These are phyloP conservation scores for Phymastichus coffea DNA, from an alignment of 1,140 invertebrate genomes.

Conservation along the genomic window DNA sequence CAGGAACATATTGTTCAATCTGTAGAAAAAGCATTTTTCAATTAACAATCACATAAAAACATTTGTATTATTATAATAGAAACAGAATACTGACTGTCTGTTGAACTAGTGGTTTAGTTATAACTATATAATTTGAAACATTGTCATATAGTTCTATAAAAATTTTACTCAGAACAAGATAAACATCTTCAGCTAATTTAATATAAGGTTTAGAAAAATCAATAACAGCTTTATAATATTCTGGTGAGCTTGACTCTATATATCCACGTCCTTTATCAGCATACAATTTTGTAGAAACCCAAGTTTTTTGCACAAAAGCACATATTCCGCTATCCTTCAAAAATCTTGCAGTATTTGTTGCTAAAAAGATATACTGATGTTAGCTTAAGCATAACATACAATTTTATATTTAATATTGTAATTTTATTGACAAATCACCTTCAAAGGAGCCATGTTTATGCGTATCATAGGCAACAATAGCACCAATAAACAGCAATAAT, in stretches of 20 bases:
- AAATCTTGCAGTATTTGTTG: conserved; percentile 59
- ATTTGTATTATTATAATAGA: not conserved
- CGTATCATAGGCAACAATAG: conserved; percentile 46
- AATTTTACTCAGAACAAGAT: conserved; percentile 58
- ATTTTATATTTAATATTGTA: not conserved
- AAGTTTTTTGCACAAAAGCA: conserved; percentile 62
- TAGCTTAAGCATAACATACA: too few relatives aligned
- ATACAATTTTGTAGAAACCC: conserved; percentile 59
- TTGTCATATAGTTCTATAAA: conserved; percentile 57
- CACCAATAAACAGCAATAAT: conserved; percentile 44
- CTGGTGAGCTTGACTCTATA: conserved; percentile 66
- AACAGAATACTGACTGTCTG: not conserved
- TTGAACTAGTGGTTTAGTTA: conserved; percentile 63
- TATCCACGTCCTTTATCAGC: conserved; percentile 62
- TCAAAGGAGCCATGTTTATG: conserved; percentile 49
- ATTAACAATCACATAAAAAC: conserved; percentile 5
- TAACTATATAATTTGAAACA: conserved; percentile 56
- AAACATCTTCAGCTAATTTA: conserved; percentile 61
- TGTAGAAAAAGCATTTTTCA: conserved; percentile 48
- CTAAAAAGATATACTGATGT: conserved; percentile 46
- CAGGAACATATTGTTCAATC: conserved; percentile 71
- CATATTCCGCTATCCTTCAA: conserved; percentile 63
- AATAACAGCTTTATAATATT: conserved; percentile 62
- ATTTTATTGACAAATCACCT: conserved; percentile 37
- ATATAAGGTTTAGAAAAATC: conserved; percentile 62